Evolutionary conservation across 2,113 vertebrate species (phyloP), one percentile per base, ranked within the genome.

Genomic region (Pycnonotus jocosus): DNA sequence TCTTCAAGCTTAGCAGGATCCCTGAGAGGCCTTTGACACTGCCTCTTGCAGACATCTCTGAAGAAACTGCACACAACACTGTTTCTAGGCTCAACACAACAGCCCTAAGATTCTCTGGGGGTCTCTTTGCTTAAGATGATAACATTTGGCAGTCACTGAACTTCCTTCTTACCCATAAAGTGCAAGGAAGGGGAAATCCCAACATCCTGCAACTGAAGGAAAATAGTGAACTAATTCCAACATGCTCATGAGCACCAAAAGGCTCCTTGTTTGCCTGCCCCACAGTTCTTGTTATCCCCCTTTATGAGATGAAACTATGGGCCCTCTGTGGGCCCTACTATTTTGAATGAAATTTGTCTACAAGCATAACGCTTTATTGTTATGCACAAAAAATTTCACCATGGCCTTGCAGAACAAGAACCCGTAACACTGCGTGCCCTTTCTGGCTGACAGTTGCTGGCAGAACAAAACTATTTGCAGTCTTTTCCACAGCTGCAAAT

Each of bases 401-500:
- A 33, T 81, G 78, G 76, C 93, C 44, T 2, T 78, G 65, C 92
- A 96, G 90, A 97, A 93, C 86, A 96, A 93, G 96, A 95, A 93
- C 95, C 38, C 5, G 18, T 86, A 96, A 73, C 24, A 45, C 72
- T 95, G 88, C 80, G 12, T 91, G 95, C 95, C 96, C 97, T 92
- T 97, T 97, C 93, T 93, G 91, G 96, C 86, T 93, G 90, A 69
- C 82, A 72, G 88, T 95, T 93, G 86, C 91, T 98, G 97, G 97
- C 98, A 97, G 93, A 74, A 70, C 84, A 95, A 97, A 95, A 90
- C 62, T 64, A 66, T 90, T 93, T 95, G 88, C 95, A 97, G 95
- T 98, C 92, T 95, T 98, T 98, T 97, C 98, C 97, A 72, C 97
- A 97, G 96, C 93, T 97, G 97, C 92, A 96, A 90, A 97, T 86